Base-by-base conservation (phyloP, 2,888 invertebrate genomes). In the Coremacera marginata region DNA sequence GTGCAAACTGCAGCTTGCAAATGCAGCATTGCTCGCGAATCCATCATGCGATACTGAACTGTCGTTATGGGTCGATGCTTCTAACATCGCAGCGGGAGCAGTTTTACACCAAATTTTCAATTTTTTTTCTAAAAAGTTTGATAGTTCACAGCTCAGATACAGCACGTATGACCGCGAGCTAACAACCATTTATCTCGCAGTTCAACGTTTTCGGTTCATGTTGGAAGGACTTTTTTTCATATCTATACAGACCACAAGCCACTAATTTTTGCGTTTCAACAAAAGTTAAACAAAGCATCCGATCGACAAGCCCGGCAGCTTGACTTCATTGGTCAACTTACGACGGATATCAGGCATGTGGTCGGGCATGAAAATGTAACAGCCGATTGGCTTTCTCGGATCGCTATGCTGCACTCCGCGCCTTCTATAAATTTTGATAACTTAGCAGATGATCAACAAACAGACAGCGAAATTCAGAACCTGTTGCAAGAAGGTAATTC, bases 121-220 rank as follows among this genome's bases (percentile, higher is more conserved):
- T 3, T 70, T 70, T 37, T 70, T 70, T 51, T 51, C 70, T 57
- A 27, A 34, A 22, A 31, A 71, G 52, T 77, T 89, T 2, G 82
- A 76, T 34, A 76, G 82, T 1, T 76, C 86, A 78, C n/a, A n/a
- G n/a, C 75, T 63, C 11, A 86, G 85, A 8, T 89, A 89, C 27
- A 77, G 71, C 34, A 74, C 79, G 1, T 89, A 88, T 78, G 88
- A 90, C 77, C 67, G 88, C 9, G 88, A 89, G 80, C 82, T 89
- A 0, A 80, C 88, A 4, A 88, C 87, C 0, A 86, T 88, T 1
- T 89, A 88, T 75, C 79, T 82, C 31, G 84, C 86, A 0, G 81
- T 89, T 0, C 84, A 83, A 63, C 81, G 79, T 57, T 82, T 81
- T 74, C 75, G 72, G 62, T 79, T 82, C 76, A 80, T 80, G 76